Base-by-base conservation (phyloP, 2,113 vertebrate genomes). In the Apaloderma vittatum region DNA sequence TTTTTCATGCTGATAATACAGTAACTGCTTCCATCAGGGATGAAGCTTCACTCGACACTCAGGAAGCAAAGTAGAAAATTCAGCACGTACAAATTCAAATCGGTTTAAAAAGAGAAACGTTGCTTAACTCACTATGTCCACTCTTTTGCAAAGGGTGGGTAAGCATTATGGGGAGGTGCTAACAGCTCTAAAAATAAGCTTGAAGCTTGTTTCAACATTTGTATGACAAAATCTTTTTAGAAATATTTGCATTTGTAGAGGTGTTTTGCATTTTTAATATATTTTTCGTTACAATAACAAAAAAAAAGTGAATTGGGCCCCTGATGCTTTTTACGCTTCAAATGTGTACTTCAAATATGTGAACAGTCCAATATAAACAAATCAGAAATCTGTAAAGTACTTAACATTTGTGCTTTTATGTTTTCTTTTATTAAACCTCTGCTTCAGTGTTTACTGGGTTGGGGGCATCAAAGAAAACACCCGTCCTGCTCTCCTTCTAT, bases 401-500 rank as follows among this genome's bases (percentile, higher is more conserved):
- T 75, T 86, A 26, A 40, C 40, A 40, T 40, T 40, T 40, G 40
- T 40, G 40, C 40, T 40, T 40, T 40, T 40, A 40, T 40, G 40
- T 40, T 40, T 40, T 40, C 40, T 40, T 40, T 68, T 71, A 32
- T 16, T 79, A 68, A 88, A 34, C 15, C 17, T 67, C 29, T 91
- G 48, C 54, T 81, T 65, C 46, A 68, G 58, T 78, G 36, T 79
- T 62, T 59, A 23, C 57, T 61, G 55, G 55, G 16, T 34, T 49
- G 52, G 24, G 48, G 24, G 19, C 66, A 72, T 72, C 29, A 72
- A 68, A 78, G 20, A 65, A 75, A 87, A 49, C 26, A 49, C 36
- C 51, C 1, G 2, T 83, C 27, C 93, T 95, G 85, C 82, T 96
- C 70, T 94, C 57, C 81, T 91, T 94, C 92, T 45, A 20, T 71